Percentiles rank a stretch among this genome's conserved stretches.
These are phyloP conservation scores for Drosophila maculinotata DNA, from an alignment of 2,888 invertebrate genomes.

Conservation along the genomic window DNA sequence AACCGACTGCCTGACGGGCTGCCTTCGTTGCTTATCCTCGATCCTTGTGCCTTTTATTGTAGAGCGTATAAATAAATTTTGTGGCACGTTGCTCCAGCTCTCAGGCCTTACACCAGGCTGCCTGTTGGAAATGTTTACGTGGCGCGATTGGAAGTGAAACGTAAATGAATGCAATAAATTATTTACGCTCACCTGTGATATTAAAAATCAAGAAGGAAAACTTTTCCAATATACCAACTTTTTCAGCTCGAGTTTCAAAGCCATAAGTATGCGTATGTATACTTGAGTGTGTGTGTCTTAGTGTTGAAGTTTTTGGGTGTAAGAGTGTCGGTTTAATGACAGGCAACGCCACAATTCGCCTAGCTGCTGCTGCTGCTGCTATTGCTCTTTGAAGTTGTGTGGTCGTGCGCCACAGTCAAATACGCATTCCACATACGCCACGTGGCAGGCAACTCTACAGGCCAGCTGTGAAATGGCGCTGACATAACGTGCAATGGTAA, in stretches of 20 bases:
- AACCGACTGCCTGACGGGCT: conserved; percentile 37
- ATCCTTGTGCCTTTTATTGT: conserved; percentile 62
- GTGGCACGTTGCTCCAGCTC: conserved; percentile 20
- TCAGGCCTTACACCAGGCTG: conserved; percentile 7
- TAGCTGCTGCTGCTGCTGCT: conserved; percentile 21
- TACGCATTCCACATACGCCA: conserved; percentile 46
- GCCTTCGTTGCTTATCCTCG: conserved; percentile 19
- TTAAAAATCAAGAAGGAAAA: conserved; percentile 82
- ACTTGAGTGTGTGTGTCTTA: background rate
- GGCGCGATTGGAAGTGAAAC: conserved; percentile 79
- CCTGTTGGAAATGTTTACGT: conserved; percentile 63
- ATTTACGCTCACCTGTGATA: conserved; percentile 82
- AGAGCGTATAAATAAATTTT: conserved; percentile 66
- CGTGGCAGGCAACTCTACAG: conserved; percentile 30
- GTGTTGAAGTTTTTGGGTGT: conserved; percentile 8
- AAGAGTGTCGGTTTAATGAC: conserved; percentile 62
- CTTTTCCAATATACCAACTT: conserved; percentile 82
- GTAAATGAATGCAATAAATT: conserved; percentile 83
- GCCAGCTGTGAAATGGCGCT: conserved; percentile 20
- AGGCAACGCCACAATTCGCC: conserved; percentile 52
- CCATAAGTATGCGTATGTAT: conserved; percentile 32
- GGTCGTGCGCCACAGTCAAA: conserved; percentile 36
- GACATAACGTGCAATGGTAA: conserved; percentile 13
- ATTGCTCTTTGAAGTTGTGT: conserved; percentile 67
- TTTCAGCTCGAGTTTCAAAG: conserved; percentile 67